Percentiles rank a stretch among this genome's conserved stretches.
Evolutionary conservation across 2,888 invertebrate genomes (phyloP).

Genomic region (Parelbella ahira): DNA sequence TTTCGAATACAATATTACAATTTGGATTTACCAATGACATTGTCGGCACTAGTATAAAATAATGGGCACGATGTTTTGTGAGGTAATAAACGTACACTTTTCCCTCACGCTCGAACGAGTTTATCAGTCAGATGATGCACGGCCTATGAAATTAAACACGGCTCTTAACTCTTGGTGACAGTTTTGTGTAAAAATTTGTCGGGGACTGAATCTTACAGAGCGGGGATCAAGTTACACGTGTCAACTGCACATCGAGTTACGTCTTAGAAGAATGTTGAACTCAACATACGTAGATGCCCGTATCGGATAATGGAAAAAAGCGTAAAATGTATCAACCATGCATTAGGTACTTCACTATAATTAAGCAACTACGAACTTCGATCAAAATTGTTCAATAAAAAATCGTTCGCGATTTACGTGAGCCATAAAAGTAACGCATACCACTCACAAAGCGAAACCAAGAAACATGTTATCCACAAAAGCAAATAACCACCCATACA

Average conservation of each 20-base stretch:
- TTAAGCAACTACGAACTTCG: too few relatives aligned
- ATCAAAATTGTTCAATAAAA: slow-evolving; percentile 9
- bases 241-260: slow-evolving; percentile 31
- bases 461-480: slow-evolving; percentile 32
- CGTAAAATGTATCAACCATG: slow-evolving; percentile 5
- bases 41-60: slow-evolving; percentile 61
- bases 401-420: too few relatives aligned
- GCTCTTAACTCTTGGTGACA: slow-evolving; percentile 58
- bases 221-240: slow-evolving; percentile 31
- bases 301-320: slow-evolving; percentile 1
- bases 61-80: slow-evolving; percentile 65
- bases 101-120: slow-evolving; percentile 55
- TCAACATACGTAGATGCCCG: slow-evolving; percentile 1
- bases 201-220: slow-evolving; percentile 30
- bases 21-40: slow-evolving; percentile 70
- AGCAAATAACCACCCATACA: slow-evolving; percentile 42
- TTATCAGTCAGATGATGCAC: slow-evolving; percentile 53
- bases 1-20: slow-evolving; percentile 57
- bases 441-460: slow-evolving; percentile 26
- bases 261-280: slow-evolving; percentile 17
- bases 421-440: slow-evolving; percentile 22
- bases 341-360: slow-evolving; percentile 1
- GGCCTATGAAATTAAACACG: slow-evolving; percentile 60
- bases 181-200: slow-evolving; percentile 52
- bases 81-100: slow-evolving; percentile 63